Conservation (phyloP, 2,113 vertebrate species). For the Podarcis raffonei region DNA sequence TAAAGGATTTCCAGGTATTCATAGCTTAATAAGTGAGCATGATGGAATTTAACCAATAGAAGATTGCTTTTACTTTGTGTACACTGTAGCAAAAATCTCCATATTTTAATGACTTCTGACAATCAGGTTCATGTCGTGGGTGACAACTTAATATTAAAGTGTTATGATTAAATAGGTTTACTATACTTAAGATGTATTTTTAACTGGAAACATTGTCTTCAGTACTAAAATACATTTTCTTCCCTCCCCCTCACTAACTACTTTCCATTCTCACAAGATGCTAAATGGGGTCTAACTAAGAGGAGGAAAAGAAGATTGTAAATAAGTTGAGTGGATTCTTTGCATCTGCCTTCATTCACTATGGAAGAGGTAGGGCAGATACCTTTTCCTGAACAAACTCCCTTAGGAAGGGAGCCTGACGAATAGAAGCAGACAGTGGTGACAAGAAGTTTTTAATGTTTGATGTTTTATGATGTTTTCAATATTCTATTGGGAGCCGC, state of each 20-base stretch:
- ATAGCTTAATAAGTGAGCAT: slow-evolving; percentile 59
- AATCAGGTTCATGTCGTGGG: neutral
- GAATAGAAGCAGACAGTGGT: no score
- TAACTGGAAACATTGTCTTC: neutral
- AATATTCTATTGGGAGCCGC: no score
- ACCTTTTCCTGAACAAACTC: no score
- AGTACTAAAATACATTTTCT: neutral
- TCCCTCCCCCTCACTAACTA: neutral
- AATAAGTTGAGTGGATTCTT: no score
- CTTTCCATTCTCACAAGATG: neutral
- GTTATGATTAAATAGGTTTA: neutral
- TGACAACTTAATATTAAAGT: neutral
- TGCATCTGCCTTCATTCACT: no score
- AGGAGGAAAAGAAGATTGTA: neutral
- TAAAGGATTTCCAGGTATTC: slow-evolving; percentile 63
- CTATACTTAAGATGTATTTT: neutral
- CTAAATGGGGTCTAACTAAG: neutral
- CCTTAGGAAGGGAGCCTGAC: no score
- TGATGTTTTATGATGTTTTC: no score
- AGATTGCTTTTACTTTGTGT: slow-evolving; percentile 36
- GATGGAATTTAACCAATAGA: slow-evolving; percentile 48
- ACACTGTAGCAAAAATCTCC: slow-evolving; percentile 4
- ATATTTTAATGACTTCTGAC: slow-evolving; percentile 5
- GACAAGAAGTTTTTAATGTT: no score
- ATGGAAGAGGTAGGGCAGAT: no score